Conservation (phyloP, 2,888 invertebrate genomes). For the Parnassius smintheus region DNA sequence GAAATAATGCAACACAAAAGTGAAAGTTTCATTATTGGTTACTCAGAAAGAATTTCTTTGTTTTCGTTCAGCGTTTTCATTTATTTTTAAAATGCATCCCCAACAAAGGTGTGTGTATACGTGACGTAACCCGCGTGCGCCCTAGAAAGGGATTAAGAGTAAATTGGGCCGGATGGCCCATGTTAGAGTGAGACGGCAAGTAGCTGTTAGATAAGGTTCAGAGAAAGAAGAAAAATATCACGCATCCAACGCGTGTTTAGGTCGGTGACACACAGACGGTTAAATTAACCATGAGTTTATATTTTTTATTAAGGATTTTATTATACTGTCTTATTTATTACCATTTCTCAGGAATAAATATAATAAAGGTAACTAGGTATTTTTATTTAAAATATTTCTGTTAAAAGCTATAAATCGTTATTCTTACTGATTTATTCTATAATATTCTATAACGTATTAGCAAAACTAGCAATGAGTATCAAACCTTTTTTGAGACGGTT, state of each 20-base stretch:
- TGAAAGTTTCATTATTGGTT: slow-evolving; percentile 1
- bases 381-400: too few relatives aligned
- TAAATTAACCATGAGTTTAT: neutral
- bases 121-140: slow-evolving; percentile 19
- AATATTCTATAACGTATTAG: too few relatives aligned
- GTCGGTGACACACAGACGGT: slow-evolving; percentile 12
- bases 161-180: slow-evolving; percentile 12
- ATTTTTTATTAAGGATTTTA: neutral
- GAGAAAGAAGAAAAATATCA: slow-evolving; percentile 20
- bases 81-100: slow-evolving; percentile 11
- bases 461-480: too few relatives aligned
- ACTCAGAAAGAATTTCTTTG: slow-evolving; percentile 3
- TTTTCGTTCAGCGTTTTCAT: slow-evolving; percentile 4
- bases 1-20: neutral
- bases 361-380: too few relatives aligned
- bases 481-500: too few relatives aligned
- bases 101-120: slow-evolving; percentile 19
- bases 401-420: too few relatives aligned
- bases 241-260: slow-evolving; percentile 16
- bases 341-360: too few relatives aligned
- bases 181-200: slow-evolving; percentile 8
- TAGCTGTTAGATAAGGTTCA: neutral
- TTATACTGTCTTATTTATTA: too few relatives aligned
- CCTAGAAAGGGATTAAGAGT: slow-evolving; percentile 20
- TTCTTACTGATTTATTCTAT: too few relatives aligned